A percentile compares a stretch with the other conserved stretches of the same genome.
These are phyloP conservation scores for Drosophila imparisetae DNA, from an alignment of 2,888 invertebrate species.

Conservation along the genomic window DNA sequence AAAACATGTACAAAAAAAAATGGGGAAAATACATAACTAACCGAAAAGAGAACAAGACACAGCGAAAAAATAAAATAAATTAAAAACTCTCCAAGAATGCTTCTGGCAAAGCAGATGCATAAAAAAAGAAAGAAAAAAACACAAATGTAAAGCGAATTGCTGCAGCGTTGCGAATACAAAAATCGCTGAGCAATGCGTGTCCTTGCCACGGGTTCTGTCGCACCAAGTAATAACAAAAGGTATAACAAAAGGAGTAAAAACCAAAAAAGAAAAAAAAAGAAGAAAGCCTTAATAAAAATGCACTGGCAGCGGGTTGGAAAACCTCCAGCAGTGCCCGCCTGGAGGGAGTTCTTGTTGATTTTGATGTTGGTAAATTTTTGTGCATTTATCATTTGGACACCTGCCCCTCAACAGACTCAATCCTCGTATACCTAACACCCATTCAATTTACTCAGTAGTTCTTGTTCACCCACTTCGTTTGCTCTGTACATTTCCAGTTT, in stretches of 20 bases:
- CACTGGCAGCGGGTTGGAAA: slow-evolving; percentile 5
- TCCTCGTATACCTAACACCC: slow-evolving; percentile 8
- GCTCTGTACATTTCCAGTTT: slow-evolving; percentile 34
- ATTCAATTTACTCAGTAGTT: slow-evolving; percentile 39
- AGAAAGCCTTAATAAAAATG: slow-evolving; percentile 23
- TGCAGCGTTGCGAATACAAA: slow-evolving; percentile 23
- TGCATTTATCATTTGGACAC: slow-evolving; percentile 61
- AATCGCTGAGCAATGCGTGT: slow-evolving; percentile 58
- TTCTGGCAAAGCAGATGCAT: slow-evolving; percentile 28
- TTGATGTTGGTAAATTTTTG: slow-evolving; percentile 53
- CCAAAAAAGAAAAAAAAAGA: slow-evolving; percentile 7
- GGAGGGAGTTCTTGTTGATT: slow-evolving; percentile 45
- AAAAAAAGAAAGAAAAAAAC: slow-evolving; percentile 3
- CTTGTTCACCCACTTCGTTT: not conserved
- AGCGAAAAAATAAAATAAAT: slow-evolving; percentile 58
- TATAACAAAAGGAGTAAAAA: slow-evolving; percentile 23
- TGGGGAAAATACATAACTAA: slow-evolving; percentile 8
- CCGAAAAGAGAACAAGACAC: slow-evolving; percentile 22
- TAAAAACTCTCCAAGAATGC: slow-evolving; percentile 50
- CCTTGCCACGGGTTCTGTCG: slow-evolving; percentile 49
- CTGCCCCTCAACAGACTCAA: not conserved
- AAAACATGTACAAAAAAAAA: not conserved
- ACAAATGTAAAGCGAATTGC: slow-evolving; percentile 34
- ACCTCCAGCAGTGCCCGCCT: slow-evolving; percentile 2
- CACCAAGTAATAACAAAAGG: slow-evolving; percentile 58